Conservation (phyloP, 1,140 invertebrate genomes). For the Polypedilum pembai region DNA sequence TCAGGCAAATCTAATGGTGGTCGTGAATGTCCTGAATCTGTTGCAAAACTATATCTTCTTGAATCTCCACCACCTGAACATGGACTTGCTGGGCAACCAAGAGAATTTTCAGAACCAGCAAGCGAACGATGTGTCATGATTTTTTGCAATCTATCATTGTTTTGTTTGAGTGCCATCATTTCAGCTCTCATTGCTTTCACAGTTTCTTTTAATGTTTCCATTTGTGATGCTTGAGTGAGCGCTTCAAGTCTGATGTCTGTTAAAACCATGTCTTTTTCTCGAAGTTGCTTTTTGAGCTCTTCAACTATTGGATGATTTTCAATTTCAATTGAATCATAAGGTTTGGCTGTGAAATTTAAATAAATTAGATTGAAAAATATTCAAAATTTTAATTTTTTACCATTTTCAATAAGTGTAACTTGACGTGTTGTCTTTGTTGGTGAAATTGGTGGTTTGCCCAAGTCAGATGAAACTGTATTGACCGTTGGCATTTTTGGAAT, state of each 20-base stretch:
- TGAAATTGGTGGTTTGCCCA: conserved; percentile 1
- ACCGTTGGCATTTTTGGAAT: not conserved
- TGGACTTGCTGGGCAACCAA: conserved; percentile 34
- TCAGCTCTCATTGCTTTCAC: conserved; percentile 89
- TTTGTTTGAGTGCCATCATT: conserved; percentile 75
- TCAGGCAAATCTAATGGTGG: conserved; percentile 2
- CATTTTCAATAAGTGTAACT: conserved; percentile 20
- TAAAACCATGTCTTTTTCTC: conserved; percentile 87
- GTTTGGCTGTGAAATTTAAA: not conserved
- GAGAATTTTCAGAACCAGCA: conserved; percentile 30
- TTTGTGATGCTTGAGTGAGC: conserved; percentile 84
- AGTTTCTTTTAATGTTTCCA: conserved; percentile 87
- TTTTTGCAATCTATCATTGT: conserved; percentile 73
- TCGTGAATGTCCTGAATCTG: conserved; percentile 21
- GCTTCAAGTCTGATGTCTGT: conserved; percentile 91
- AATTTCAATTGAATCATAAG: not conserved
- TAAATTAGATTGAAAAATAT: not conserved
- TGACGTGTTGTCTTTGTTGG: not conserved
- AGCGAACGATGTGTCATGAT: conserved; percentile 49
- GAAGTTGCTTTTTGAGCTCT: conserved; percentile 76
- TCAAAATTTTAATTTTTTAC: not conserved
- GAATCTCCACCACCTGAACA: not conserved
- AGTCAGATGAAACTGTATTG: not conserved
- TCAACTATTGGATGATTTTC: conserved; percentile 50
- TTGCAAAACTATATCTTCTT: conserved; percentile 27